These are phyloP conservation scores for Lutjanus argentimaculatus DNA, from an alignment of 2,797 vertebrate species.

Conservation along the genomic window DNA sequence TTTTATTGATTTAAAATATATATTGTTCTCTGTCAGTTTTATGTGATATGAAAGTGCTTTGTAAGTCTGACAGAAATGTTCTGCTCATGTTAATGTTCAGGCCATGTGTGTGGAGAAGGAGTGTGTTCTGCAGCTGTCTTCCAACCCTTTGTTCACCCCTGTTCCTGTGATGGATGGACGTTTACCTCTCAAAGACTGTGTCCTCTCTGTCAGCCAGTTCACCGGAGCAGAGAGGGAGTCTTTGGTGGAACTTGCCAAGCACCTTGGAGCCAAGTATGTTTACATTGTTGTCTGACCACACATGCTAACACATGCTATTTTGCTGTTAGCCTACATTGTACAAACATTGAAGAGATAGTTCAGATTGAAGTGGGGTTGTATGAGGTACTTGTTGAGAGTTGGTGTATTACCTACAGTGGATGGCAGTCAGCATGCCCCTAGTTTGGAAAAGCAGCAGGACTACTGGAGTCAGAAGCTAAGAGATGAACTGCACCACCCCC, in stretches of 20 bases:
- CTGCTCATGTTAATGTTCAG: constrained; percentile 76
- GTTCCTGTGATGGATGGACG: constrained; percentile 89
- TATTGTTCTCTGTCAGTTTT: constrained; percentile 10
- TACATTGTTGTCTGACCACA: background rate
- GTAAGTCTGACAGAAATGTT: background rate
- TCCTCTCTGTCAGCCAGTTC: constrained; percentile 97
- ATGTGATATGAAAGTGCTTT: background rate
- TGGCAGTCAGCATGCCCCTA: no score
- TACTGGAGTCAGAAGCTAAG: no score
- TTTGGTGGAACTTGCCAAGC: constrained; percentile 90
- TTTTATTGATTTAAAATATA: background rate
- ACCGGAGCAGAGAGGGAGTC: constrained; percentile 94
- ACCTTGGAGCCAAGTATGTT: constrained; percentile 93
- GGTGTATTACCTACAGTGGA: no score
- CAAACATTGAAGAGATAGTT: background rate
- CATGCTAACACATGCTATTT: background rate
- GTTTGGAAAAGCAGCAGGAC: no score
- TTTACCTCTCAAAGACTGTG: constrained; percentile 89
- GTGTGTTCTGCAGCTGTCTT: constrained; percentile 86
- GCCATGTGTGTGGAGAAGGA: constrained; percentile 93
- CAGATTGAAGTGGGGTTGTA: no score
- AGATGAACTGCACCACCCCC: no score
- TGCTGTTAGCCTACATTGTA: background rate
- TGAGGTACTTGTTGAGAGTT: no score
- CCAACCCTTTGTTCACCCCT: constrained; percentile 93